phyloP scores from a whole-genome alignment of 2,113 vertebrate genomes.

The Salvator merianae region DNA sequence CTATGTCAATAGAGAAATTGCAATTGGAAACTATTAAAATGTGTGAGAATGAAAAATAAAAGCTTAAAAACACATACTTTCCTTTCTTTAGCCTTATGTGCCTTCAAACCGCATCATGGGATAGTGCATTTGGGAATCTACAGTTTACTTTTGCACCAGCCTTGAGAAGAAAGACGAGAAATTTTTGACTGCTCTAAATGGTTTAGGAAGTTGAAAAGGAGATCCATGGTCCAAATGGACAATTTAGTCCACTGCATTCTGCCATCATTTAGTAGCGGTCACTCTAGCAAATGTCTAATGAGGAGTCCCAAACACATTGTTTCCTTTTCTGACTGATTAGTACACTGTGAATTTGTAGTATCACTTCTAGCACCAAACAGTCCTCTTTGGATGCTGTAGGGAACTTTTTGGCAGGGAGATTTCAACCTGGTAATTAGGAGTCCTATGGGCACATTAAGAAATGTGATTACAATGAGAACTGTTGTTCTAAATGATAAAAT shows the following conservation, averaged over 20 bases:
- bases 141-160: background rate
- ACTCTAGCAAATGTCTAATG: background rate
- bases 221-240: background rate
- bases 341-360: background rate
- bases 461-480: background rate
- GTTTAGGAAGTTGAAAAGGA: background rate
- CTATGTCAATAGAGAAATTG: background rate
- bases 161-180: background rate
- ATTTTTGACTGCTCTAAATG: no score
- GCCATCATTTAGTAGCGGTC: background rate
- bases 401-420: background rate
- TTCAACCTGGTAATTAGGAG: conserved; percentile 16
- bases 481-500: background rate
- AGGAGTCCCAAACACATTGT: background rate
- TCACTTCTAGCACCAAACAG: background rate
- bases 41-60: no score
- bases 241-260: background rate
- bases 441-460: background rate
- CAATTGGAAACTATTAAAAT: no score
- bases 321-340: background rate
- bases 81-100: no score
- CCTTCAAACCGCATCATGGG: no score
- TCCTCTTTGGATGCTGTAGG: background rate
- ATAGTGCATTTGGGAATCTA: background rate
- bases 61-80: no score